phyloP scores from a whole-genome alignment of 2,888 invertebrate genomes.

The Malachius bipustulatus region DNA sequence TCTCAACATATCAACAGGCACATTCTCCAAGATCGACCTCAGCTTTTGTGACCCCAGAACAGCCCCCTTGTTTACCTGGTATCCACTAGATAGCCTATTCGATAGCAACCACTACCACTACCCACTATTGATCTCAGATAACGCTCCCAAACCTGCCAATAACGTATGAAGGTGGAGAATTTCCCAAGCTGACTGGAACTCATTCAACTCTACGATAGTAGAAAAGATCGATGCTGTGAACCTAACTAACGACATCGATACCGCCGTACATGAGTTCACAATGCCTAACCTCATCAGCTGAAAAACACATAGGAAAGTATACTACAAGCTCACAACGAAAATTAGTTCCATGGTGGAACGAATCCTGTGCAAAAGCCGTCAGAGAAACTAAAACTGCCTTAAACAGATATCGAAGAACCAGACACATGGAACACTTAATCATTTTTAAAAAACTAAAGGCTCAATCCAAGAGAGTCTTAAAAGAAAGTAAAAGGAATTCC shows the following conservation, averaged over 20 bases:
- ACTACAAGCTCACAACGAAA: not conserved
- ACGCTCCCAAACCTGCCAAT: not conserved
- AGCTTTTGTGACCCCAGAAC: no score
- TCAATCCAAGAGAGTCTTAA: not conserved
- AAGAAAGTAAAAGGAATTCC: conserved; percentile 2
- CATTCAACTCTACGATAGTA: conserved; percentile 3
- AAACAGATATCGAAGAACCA: conserved; percentile 5
- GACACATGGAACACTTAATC: not conserved
- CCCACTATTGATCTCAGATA: conserved; percentile 12
- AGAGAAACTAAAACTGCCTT: conserved; percentile 5
- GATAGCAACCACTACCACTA: conserved; percentile 14
- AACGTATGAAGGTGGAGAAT: conserved; percentile 8
- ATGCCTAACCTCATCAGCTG: conserved; percentile 2
- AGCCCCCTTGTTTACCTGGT: conserved; percentile 9
- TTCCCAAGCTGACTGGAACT: conserved; percentile 10
- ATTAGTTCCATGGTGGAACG: conserved; percentile 9
- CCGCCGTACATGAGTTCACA: conserved; percentile 4
- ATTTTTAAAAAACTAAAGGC: conserved; percentile 7
- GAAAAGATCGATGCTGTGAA: not conserved
- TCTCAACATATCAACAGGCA: conserved; percentile 9
- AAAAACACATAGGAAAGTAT: conserved; percentile 3
- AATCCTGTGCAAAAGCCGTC: conserved; percentile 2
- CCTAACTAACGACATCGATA: conserved; percentile 6
- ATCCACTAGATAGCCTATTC: conserved; percentile 7
- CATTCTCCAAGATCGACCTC: conserved; percentile 12